Percentiles rank a stretch among this genome's conserved stretches.
Evolutionary conservation across 2,113 vertebrate species (phyloP).

Genomic region (Oophaga pumilio): DNA sequence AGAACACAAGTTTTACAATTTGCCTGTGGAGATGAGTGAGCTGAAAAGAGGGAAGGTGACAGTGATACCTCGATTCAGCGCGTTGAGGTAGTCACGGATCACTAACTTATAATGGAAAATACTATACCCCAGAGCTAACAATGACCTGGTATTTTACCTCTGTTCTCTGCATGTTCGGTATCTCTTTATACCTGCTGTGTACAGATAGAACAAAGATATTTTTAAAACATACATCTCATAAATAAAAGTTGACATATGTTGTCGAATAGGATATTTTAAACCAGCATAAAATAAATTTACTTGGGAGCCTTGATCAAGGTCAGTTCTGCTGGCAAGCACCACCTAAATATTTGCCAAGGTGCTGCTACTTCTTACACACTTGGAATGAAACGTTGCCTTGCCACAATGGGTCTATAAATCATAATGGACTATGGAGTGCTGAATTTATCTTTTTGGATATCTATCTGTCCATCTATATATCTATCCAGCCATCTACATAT

Average conservation of each 20-base stretch:
- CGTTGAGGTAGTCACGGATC: slow-evolving; percentile 33
- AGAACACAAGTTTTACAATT: slow-evolving; percentile 18
- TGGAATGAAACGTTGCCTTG: too few relatives aligned
- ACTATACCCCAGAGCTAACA: slow-evolving; percentile 44
- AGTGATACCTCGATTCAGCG: slow-evolving; percentile 36
- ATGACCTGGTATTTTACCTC: slow-evolving; percentile 1
- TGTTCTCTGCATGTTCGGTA: neutral
- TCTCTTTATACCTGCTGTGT: neutral
- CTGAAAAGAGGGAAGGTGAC: slow-evolving; percentile 23
- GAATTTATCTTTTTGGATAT: too few relatives aligned
- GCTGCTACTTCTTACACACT: too few relatives aligned
- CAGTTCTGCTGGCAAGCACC: too few relatives aligned
- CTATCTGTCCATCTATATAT: too few relatives aligned
- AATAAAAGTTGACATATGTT: neutral
- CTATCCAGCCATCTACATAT: too few relatives aligned
- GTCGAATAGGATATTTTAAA: neutral
- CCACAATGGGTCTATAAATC: too few relatives aligned
- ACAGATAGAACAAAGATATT: neutral
- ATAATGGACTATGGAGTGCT: too few relatives aligned
- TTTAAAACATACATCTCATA: neutral
- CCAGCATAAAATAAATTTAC: neutral
- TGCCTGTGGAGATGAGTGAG: slow-evolving; percentile 11
- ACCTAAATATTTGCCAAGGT: too few relatives aligned
- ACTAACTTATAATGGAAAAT: slow-evolving; percentile 26
- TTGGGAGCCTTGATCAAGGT: too few relatives aligned